phyloP scores from a whole-genome alignment of 2,113 vertebrate species.

The Equus przewalskii region DNA sequence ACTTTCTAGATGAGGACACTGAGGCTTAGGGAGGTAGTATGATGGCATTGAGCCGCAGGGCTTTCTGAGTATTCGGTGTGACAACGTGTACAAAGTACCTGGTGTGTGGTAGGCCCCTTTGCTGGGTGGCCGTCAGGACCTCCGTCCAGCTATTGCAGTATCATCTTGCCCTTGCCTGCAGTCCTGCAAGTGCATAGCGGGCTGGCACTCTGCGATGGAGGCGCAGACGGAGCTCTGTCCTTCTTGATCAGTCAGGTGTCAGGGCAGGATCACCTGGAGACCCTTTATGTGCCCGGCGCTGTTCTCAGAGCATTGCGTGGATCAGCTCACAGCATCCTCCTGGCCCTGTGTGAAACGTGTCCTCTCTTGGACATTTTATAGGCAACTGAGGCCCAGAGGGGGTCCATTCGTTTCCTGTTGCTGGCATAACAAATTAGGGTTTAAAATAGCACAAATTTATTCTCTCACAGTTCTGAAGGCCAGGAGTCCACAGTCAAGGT shows the following conservation, averaged over 20 bases:
- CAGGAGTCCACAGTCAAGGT: not conserved
- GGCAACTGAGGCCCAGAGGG: not conserved
- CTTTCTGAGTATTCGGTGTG: not conserved
- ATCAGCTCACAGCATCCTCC: not conserved
- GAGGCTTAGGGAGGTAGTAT: not conserved
- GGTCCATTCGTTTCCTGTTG: not conserved
- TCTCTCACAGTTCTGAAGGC: not conserved
- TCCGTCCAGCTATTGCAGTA: not conserved
- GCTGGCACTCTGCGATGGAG: rapidly evolving
- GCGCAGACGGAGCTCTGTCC: not conserved
- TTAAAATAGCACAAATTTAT: not conserved
- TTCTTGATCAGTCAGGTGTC: too few species aligned
- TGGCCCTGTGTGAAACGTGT: rapidly evolving
- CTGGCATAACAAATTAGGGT: not conserved
- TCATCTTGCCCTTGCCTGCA: not conserved
- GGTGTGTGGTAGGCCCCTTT: not conserved
- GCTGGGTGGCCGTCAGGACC: not conserved
- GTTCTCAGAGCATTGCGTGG: not conserved
- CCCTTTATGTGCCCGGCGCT: rapidly evolving
- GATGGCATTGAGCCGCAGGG: not conserved
- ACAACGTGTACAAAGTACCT: too few species aligned
- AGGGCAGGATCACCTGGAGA: rapidly evolving
- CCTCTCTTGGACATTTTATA: too few species aligned
- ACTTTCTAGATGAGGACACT: not conserved
- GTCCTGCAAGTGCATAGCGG: rapidly evolving